Base-by-base conservation (phyloP, 2,113 vertebrate species). In the Hylia prasina region DNA sequence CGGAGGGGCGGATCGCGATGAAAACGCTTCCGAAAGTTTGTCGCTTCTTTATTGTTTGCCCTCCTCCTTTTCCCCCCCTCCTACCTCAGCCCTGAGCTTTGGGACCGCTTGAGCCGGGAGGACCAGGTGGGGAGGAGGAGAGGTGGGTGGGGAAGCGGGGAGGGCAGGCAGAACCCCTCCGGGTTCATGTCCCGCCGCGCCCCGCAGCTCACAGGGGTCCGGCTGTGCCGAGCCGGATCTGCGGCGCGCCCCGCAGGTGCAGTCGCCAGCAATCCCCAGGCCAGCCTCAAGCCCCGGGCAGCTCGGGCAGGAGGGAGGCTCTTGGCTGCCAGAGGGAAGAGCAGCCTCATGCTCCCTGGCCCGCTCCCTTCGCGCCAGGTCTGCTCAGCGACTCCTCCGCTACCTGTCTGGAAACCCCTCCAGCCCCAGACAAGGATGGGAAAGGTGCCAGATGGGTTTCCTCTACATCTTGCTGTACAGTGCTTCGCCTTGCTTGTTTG, bases 401-500 rank as follows among this genome's bases (percentile, higher is more conserved):
- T 96, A 95, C 88, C 96, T 96, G 94, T 57, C 61, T 91, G 70
- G 64, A 93, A 93, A 73, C 8, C 40, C 21, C 51, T 65, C 9
- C 64, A 60, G 68, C 64, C 42, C 22, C 78, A 87, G 75, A 66
- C 14, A 85, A 37, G 54, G 50, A 56, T n/a, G 15, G 63, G 65
- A 81, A 89, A 85, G 56, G 80, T 81, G 73, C 39, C 51, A 65
- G 56, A 94, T 82, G 82, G 79, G 18, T 61, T 79, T 88, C 82
- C 33, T 82, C 77, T 45, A 19, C 60, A 53, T 65, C 45, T 63
- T 57, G 69, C 73, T 76, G 39, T 71, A 48, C 30, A 73, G 79
- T 82, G 83, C 80, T 39, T 71, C 21, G 44, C 77, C 89, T 96
- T 92, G 82, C 87, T 94, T 93, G 70, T 96, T 97, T 94, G 91